Evolutionary conservation across 92 coral and sea anemone genomes (phyloP).

Genomic region (Palythoa heliodiscus): DNA sequence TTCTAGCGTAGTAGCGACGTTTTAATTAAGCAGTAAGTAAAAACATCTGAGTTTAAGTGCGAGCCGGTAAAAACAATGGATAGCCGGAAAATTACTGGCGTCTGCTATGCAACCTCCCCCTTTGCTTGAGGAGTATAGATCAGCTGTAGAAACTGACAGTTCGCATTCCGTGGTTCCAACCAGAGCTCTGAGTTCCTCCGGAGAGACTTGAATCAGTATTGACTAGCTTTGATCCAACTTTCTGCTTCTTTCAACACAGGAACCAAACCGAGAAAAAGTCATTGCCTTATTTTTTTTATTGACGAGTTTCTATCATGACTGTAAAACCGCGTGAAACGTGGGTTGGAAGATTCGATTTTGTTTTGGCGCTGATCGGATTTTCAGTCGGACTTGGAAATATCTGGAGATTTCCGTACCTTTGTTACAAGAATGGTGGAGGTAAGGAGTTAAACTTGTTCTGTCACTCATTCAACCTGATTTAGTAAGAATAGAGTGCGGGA

Average conservation of each 20-base stretch:
- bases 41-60: neutral
- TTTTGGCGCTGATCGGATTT: slow-evolving; percentile 73
- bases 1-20: neutral
- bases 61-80: neutral
- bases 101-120: neutral
- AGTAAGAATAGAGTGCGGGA: neutral
- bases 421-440: slow-evolving; percentile 85
- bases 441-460: neutral
- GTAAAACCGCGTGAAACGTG: slow-evolving; percentile 67
- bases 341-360: slow-evolving; percentile 67
- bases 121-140: slow-evolving; percentile 4
- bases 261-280: neutral
- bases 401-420: slow-evolving; percentile 79
- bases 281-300: neutral
- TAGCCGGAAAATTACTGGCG: slow-evolving; percentile 22
- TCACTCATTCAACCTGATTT: neutral
- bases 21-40: neutral
- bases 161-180: neutral
- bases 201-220: neutral
- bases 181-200: neutral
- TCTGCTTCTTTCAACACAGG: no score
- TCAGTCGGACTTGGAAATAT: slow-evolving; percentile 77
- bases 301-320: neutral
- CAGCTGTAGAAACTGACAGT: slow-evolving; percentile 11
- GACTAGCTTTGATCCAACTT: neutral